phyloP scores from a whole-genome alignment of 1,140 invertebrate genomes.

The Harlomillsia oculata region DNA sequence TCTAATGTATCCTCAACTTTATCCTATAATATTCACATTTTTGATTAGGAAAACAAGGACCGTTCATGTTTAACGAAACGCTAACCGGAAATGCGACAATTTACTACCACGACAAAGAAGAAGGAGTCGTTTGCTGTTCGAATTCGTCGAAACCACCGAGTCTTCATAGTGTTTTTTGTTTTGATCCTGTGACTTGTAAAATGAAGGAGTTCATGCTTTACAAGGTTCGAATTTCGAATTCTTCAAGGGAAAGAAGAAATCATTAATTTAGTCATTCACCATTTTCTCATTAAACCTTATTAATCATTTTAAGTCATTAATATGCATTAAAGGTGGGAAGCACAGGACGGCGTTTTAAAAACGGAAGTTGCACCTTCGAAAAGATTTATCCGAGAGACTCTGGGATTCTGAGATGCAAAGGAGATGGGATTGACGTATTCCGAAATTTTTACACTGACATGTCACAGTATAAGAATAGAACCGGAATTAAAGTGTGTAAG shows the following conservation, averaged over 20 bases:
- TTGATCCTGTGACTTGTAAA: constrained; percentile 24
- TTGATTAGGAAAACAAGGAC: constrained; percentile 1
- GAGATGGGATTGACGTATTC: constrained; percentile 28
- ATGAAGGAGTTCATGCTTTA: constrained; percentile 9
- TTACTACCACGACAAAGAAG: background rate
- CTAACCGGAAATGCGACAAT: constrained; percentile 14
- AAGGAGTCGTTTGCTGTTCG: constrained; percentile 22
- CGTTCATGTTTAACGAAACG: constrained; percentile 8
- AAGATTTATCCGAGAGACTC: constrained; percentile 25
- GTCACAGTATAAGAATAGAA: too few relatives aligned
- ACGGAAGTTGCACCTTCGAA: constrained; percentile 23
- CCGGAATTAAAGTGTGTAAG: too few relatives aligned
- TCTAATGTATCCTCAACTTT: background rate
- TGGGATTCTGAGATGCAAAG: constrained; percentile 23
- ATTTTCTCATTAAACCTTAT: too few relatives aligned
- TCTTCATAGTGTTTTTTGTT: constrained; percentile 22
- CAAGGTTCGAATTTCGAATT: constrained; percentile 10
- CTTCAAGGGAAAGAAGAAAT: background rate
- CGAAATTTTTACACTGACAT: constrained; percentile 15
- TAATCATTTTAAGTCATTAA: too few relatives aligned
- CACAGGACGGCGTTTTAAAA: constrained; percentile 15
- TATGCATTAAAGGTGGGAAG: too few relatives aligned
- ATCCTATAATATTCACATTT: too few relatives aligned
- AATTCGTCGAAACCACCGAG: constrained; percentile 16
- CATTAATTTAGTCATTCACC: too few relatives aligned